Base-by-base conservation (phyloP, 2,888 invertebrate genomes). In the Agriopis leucophaearia region DNA sequence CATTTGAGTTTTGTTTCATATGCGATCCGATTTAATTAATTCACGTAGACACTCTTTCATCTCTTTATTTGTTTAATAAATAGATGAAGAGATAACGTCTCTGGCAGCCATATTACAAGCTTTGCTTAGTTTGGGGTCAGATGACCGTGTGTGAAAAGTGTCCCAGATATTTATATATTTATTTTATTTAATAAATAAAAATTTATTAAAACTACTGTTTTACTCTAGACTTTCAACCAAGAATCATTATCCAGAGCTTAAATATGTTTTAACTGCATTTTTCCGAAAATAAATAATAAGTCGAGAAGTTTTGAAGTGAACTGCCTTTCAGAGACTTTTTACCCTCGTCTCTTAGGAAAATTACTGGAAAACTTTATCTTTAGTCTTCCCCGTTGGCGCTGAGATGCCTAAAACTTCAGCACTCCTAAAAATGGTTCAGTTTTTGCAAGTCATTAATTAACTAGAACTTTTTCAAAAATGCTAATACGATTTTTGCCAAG, bases 321-420 rank as follows among this genome's bases (percentile, higher is more conserved):
- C 75, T 74, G 77, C 73, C 74, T 76, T 58, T 55, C 54, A 9
- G 70, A 62, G 70, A 78, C 68, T 77, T 82, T 81, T 82, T 82
- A 79, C 78, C 73, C 76, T 44, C 63, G 60, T 59, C 64, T 69
- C 60, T 79, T 77, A 76, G 76, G 77, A 75, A 81, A 83, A 83
- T 83, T 81, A 80, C 77, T 75, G 73, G 59, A 68, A 71, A 83
- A 82, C 73, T 83, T 83, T 61, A 74, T 76, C 74, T 61, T 47
- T 64, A 64, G 63, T 56, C 63, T 50, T 70, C 61, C 61, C 63
- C 68, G 72, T 72, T 70, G 69, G 70, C 71, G 55, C 69, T 63
- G 54, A 47, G 55, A 42, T 66, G 71, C 73, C 69, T 67, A 74
- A 71, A 75, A 75, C 74, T 74, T 75, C 65, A 52, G 64, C 69